Evolutionary conservation across 2,113 vertebrate species (phyloP).

Genomic region (Montifringilla adamsi): DNA sequence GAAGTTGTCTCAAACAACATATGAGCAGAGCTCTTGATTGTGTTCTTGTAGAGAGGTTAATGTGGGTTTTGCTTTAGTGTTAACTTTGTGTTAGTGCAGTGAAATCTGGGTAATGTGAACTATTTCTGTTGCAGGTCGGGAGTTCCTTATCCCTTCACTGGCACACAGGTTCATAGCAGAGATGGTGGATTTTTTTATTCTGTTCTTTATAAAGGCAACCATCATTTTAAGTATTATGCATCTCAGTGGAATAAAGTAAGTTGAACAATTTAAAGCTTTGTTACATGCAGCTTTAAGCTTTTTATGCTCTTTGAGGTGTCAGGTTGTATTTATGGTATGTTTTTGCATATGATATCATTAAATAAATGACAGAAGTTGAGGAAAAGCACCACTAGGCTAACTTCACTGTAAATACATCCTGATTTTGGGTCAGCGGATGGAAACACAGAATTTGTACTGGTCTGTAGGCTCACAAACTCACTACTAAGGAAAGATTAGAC

Average conservation of each 20-base stretch:
- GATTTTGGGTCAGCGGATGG: not conserved
- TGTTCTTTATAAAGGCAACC: conserved; percentile 93
- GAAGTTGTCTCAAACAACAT: not conserved
- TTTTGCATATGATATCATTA: not conserved
- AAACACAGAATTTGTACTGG: not conserved
- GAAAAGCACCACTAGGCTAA: not conserved
- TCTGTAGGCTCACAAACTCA: not conserved
- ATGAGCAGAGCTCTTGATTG: not conserved
- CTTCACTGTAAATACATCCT: not conserved
- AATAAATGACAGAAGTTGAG: not conserved
- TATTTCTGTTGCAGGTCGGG: conserved; percentile 79
- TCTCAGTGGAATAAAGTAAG: conserved; percentile 95
- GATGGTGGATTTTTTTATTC: conserved; percentile 94
- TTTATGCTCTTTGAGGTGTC: not conserved
- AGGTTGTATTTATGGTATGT: not conserved
- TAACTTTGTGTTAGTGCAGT: not conserved
- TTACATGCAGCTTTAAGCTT: not conserved
- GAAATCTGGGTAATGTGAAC: not conserved
- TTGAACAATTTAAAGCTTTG: conserved; percentile 24
- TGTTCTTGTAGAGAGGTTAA: not conserved
- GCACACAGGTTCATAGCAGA: conserved; percentile 91
- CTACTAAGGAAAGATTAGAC: not conserved
- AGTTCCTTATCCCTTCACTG: conserved; percentile 89
- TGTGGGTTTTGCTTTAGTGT: not conserved
- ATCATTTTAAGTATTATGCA: conserved; percentile 94